These are phyloP conservation scores for Peribatodes rhomboidaria DNA, from an alignment of 2,888 invertebrate species.

Conservation along the genomic window DNA sequence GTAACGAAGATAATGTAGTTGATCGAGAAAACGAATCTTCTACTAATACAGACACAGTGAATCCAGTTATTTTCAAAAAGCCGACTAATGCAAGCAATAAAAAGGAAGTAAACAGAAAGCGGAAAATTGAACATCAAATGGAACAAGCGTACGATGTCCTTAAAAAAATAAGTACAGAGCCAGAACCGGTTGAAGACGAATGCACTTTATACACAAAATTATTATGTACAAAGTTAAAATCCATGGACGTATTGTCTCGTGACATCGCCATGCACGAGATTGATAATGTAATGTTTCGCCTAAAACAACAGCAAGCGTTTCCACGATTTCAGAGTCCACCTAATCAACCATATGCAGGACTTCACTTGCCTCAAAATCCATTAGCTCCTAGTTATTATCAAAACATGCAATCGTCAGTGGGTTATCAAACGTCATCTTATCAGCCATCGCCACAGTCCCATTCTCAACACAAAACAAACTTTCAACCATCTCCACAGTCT, in stretches of 20 bases:
- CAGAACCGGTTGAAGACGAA: too few species aligned
- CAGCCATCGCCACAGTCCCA: constrained; percentile 33
- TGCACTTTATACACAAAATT: too few species aligned
- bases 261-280: constrained; percentile 33
- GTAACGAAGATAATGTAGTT: too few species aligned
- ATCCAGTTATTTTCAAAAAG: too few species aligned
- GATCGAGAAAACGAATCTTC: too few species aligned
- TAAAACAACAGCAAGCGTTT: constrained; percentile 29
- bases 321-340: constrained; percentile 31
- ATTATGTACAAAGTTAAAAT: constrained; percentile 2
- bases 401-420: constrained; percentile 31
- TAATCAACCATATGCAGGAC: constrained; percentile 34
- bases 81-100: too few species aligned
- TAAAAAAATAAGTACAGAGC: too few species aligned
- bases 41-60: too few species aligned
- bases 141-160: too few species aligned
- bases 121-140: too few species aligned
- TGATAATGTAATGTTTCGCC: constrained; percentile 33
- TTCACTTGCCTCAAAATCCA: constrained; percentile 31
- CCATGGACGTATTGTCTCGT: constrained; percentile 24
- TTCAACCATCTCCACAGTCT: constrained; percentile 31
- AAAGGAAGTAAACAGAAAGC: too few species aligned
- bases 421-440: constrained; percentile 27
- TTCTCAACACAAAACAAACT: constrained; percentile 25
- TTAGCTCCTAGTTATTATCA: constrained; percentile 31